These are phyloP conservation scores for Philonicus albiceps DNA, from an alignment of 2,888 invertebrate genomes.

Conservation along the genomic window DNA sequence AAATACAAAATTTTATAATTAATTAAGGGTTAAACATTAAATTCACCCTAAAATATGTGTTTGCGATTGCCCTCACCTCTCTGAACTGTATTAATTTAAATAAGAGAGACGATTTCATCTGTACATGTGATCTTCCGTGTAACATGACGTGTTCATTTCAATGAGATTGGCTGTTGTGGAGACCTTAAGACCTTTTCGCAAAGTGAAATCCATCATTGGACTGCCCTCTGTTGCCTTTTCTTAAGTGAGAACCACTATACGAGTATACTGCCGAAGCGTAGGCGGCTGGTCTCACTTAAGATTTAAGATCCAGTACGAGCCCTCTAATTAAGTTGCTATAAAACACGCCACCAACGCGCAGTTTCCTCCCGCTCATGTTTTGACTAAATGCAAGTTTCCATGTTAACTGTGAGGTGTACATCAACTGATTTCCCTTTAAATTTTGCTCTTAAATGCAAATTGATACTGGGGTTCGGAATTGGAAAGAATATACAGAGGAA, in stretches of 20 bases:
- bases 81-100: neutral
- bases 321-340: slow-evolving; percentile 49
- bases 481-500: neutral
- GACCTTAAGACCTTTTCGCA: neutral
- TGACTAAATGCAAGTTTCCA: slow-evolving; percentile 45
- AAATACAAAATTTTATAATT: no score
- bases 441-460: slow-evolving; percentile 48
- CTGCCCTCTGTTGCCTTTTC: neutral
- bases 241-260: neutral
- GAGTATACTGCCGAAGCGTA: neutral
- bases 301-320: slow-evolving; percentile 42
- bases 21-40: no score
- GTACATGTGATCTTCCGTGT: slow-evolving; percentile 10
- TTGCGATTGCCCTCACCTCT: slow-evolving; percentile 4
- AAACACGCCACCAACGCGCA: slow-evolving; percentile 48
- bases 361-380: slow-evolving; percentile 3
- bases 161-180: neutral
- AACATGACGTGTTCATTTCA: neutral
- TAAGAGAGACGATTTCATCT: slow-evolving; percentile 8
- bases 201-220: slow-evolving; percentile 25
- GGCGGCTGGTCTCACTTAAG: slow-evolving; percentile 1
- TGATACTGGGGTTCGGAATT: slow-evolving; percentile 41
- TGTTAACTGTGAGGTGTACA: slow-evolving; percentile 45
- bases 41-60: neutral
- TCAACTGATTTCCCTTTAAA: slow-evolving; percentile 45